Conservation (phyloP, 2,797 vertebrate species). For the Peromyscus eremicus region DNA sequence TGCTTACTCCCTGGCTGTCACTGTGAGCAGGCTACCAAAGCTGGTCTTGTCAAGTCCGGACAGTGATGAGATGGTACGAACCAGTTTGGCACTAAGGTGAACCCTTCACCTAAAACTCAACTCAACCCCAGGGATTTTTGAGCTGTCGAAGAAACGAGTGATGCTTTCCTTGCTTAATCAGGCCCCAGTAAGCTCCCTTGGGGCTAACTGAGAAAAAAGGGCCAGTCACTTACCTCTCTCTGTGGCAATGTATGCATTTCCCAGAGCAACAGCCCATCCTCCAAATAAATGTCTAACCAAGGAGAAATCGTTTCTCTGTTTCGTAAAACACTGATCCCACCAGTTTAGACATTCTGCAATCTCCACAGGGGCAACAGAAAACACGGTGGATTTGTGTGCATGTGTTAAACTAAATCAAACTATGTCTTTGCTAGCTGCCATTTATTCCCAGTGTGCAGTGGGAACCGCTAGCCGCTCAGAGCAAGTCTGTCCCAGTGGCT, state of each 20-base stretch:
- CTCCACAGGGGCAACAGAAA: not conserved
- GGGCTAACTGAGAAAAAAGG: conserved; percentile 65
- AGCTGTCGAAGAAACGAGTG: conserved; percentile 77
- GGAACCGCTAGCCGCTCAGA: not conserved
- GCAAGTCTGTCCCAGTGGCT: not conserved
- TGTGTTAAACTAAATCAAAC: conserved; percentile 2
- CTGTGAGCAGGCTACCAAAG: not conserved
- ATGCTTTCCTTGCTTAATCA: conserved; percentile 75
- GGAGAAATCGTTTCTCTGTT: not conserved
- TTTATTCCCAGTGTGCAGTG: not conserved
- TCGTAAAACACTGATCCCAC: not conserved
- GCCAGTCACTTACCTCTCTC: conserved; percentile 43
- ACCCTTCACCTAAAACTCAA: conserved; percentile 82
- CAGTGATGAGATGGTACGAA: conserved; percentile 56
- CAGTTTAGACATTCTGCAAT: conserved; percentile 19
- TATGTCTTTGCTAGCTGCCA: not conserved
- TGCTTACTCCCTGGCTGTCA: conserved; percentile 58
- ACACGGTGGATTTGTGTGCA: not conserved
- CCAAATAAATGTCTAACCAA: conserved; percentile 5
- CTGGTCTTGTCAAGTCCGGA: conserved; percentile 65
- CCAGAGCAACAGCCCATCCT: conserved; percentile 49
- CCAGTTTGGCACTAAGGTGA: conserved; percentile 71
- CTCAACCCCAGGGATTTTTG: conserved; percentile 80
- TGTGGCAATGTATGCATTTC: conserved; percentile 61
- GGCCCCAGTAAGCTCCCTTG: conserved; percentile 73